These are phyloP conservation scores for Labrus mixtus DNA, from an alignment of 2,113 vertebrate genomes.

Conservation along the genomic window DNA sequence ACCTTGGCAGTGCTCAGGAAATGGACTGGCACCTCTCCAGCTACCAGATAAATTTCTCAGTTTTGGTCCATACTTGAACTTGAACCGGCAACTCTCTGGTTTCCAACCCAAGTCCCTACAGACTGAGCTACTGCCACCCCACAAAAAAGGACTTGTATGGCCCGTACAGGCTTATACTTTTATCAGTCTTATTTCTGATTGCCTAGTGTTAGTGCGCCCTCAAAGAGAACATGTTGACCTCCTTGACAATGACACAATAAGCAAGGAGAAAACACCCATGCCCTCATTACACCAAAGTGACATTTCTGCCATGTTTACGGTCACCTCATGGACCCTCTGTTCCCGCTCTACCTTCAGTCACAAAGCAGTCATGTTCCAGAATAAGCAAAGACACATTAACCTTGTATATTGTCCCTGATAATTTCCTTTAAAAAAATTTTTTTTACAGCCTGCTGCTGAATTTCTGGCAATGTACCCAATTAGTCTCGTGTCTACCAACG, in stretches of 20 bases:
- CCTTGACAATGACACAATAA: neutral
- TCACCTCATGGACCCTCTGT: constrained; percentile 58
- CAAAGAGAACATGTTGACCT: neutral
- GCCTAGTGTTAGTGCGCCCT: neutral
- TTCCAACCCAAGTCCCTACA: no score
- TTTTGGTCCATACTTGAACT: no score
- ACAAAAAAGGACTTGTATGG: no score
- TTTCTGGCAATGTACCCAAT: constrained; percentile 81
- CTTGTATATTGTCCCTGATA: constrained; percentile 40
- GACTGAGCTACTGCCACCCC: no score
- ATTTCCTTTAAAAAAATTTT: constrained; percentile 55
- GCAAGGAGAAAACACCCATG: neutral
- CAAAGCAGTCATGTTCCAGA: constrained; percentile 46
- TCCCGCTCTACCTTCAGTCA: constrained; percentile 34
- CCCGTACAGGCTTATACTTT: no score
- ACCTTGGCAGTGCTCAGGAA: no score
- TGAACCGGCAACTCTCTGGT: no score
- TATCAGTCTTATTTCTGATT: neutral
- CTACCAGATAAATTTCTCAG: no score
- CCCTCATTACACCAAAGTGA: constrained; percentile 28
- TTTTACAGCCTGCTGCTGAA: constrained; percentile 32
- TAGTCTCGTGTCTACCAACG: constrained; percentile 58
- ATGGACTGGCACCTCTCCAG: no score
- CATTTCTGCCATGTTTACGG: constrained; percentile 51
- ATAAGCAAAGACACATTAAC: constrained; percentile 58